A percentile compares a stretch with the other conserved stretches of the same genome.
These are phyloP conservation scores for Hedya salicella DNA, from an alignment of 2,888 invertebrate species.

Conservation along the genomic window DNA sequence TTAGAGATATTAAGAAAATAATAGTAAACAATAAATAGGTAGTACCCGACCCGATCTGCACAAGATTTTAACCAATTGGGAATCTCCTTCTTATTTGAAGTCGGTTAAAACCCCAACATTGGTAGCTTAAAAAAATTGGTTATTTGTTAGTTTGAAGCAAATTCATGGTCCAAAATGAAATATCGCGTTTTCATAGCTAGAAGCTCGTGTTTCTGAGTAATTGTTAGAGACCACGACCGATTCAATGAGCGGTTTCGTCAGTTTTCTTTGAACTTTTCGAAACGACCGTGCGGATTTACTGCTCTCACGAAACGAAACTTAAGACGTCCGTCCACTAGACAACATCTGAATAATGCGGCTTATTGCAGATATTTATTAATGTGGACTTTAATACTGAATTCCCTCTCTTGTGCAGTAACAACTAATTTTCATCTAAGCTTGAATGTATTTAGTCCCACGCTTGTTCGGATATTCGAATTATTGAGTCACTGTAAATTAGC, in stretches of 20 bases:
- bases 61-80: too few species aligned
- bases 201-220: conserved; percentile 39
- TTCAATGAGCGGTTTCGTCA: conserved; percentile 48
- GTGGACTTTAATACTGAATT: neutral
- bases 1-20: too few species aligned
- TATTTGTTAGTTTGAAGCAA: neutral
- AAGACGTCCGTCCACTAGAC: conserved; percentile 13
- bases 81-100: too few species aligned
- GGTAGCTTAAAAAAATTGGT: neutral
- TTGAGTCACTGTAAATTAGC: too few species aligned
- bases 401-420: conserved; percentile 10
- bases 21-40: too few species aligned
- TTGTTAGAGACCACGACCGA: conserved; percentile 51
- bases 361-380: conserved; percentile 20
- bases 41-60: too few species aligned
- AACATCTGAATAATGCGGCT: conserved; percentile 23
- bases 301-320: conserved; percentile 36
- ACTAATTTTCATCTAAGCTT: neutral
- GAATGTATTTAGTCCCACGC: too few species aligned
- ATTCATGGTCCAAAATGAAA: neutral
- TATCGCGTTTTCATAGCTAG: neutral
- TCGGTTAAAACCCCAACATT: neutral
- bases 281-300: conserved; percentile 36
- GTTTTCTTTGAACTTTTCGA: conserved; percentile 44
- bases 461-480: too few species aligned